Evolutionary conservation across 2,888 invertebrate genomes (phyloP).

Genomic region (Lampropteryx suffumata): DNA sequence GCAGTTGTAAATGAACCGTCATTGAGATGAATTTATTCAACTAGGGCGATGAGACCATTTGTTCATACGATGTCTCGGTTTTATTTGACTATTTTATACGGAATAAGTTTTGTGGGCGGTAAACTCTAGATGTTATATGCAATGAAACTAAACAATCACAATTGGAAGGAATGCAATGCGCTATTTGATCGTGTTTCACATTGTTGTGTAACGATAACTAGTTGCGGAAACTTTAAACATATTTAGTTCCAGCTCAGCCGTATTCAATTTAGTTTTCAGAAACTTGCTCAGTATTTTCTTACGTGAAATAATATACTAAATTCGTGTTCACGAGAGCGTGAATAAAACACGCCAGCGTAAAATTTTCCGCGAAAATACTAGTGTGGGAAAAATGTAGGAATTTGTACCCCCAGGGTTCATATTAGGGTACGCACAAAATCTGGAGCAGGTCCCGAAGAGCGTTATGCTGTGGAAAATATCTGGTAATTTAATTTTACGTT

Average conservation of each 20-base stretch:
- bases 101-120: conserved; percentile 22
- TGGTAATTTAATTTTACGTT: conserved; percentile 53
- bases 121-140: conserved; percentile 19
- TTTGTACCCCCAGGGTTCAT: conserved; percentile 34
- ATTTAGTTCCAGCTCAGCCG: background rate
- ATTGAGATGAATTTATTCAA: conserved; percentile 32
- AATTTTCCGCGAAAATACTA: conserved; percentile 9
- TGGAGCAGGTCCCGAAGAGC: conserved; percentile 44
- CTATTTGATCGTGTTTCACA: background rate
- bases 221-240: too few relatives aligned
- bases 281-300: background rate
- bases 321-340: background rate
- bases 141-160: conserved; percentile 18
- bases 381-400: conserved; percentile 28
- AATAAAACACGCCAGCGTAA: background rate
- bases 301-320: background rate
- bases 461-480: conserved; percentile 43
- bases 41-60: conserved; percentile 27
- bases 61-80: conserved; percentile 26
- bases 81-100: conserved; percentile 24
- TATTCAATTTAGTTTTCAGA: background rate
- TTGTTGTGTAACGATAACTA: background rate
- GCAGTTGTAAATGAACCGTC: conserved; percentile 28
- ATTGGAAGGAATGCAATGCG: background rate
- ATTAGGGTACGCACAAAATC: conserved; percentile 38